Conservation (phyloP, 2,113 vertebrate genomes). For the Embiotoca jacksoni region DNA sequence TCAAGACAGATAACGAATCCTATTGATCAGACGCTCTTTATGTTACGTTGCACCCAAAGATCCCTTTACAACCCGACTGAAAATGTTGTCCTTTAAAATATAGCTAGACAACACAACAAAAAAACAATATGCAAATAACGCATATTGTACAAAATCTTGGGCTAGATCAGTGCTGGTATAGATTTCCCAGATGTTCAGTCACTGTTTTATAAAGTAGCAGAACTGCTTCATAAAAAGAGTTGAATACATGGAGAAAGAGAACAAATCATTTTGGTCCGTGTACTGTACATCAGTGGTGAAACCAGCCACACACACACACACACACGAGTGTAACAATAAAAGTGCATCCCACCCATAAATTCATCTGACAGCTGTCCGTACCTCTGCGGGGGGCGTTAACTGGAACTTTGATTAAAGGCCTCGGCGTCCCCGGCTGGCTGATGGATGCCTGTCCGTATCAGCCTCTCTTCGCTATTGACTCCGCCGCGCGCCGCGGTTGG, state of each 20-base stretch:
- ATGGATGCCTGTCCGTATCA: slow-evolving; percentile 21
- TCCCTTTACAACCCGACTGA: background rate
- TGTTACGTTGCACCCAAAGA: background rate
- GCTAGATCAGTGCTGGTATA: background rate
- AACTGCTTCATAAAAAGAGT: background rate
- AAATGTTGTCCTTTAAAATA: background rate
- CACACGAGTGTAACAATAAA: slow-evolving; percentile 4
- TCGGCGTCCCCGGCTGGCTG: background rate
- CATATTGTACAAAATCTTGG: background rate
- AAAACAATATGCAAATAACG: background rate
- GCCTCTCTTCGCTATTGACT: slow-evolving; percentile 34
- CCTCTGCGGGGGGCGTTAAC: slow-evolving; percentile 8
- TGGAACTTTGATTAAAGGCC: slow-evolving; percentile 12
- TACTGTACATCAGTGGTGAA: background rate
- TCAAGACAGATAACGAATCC: background rate
- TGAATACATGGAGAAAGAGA: background rate
- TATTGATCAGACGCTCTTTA: background rate
- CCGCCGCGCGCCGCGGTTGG: background rate
- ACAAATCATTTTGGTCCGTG: background rate
- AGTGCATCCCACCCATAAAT: slow-evolving; percentile 16
- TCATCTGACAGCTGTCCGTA: slow-evolving; percentile 35
- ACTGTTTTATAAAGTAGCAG: background rate
- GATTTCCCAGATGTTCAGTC: background rate
- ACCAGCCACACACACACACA: background rate
- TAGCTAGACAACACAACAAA: background rate